Evolutionary conservation across 2,888 invertebrate species (phyloP).

Genomic region (Nephrotoma appendiculata): DNA sequence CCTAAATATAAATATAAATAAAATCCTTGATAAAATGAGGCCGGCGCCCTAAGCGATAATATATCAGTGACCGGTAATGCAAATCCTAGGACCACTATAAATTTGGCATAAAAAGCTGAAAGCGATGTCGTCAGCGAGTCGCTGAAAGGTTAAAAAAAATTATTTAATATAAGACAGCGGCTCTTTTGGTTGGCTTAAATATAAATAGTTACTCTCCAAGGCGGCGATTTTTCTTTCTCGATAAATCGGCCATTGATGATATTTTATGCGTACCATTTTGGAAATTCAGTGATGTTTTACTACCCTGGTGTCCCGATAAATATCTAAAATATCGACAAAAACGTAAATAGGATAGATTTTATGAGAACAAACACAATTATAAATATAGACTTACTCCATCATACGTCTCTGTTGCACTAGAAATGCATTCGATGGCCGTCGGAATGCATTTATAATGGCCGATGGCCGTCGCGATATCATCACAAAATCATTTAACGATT

Average conservation of each 20-base stretch:
- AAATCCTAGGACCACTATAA: conserved; percentile 60
- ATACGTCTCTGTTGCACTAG: conserved; percentile 20
- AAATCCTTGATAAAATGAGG: conserved; percentile 46
- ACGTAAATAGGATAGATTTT: background rate
- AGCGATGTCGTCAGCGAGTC: conserved; percentile 49
- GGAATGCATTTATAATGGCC: conserved; percentile 43
- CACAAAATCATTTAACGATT: background rate
- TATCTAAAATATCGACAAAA: background rate
- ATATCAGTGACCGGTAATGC: conserved; percentile 70
- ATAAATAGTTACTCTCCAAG: conserved; percentile 3
- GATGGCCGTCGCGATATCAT: conserved; percentile 35
- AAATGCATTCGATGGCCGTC: conserved; percentile 43
- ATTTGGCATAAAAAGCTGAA: conserved; percentile 63
- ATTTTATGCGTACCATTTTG: background rate
- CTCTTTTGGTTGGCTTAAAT: background rate
- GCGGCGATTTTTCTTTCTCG: conserved; percentile 7
- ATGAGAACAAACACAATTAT: too few species aligned
- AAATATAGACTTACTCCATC: conserved; percentile 4
- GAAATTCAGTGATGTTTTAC: conserved; percentile 4
- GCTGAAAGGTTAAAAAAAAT: conserved; percentile 26
- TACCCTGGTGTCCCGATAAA: conserved; percentile 3
- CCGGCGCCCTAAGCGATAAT: conserved; percentile 51
- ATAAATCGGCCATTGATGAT: background rate
- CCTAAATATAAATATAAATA: conserved; percentile 60
- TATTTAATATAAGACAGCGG: background rate